These are phyloP conservation scores for Nesometra sesokonis DNA, from an alignment of 35 echinoderm and acorn worm genomes.

Conservation along the genomic window DNA sequence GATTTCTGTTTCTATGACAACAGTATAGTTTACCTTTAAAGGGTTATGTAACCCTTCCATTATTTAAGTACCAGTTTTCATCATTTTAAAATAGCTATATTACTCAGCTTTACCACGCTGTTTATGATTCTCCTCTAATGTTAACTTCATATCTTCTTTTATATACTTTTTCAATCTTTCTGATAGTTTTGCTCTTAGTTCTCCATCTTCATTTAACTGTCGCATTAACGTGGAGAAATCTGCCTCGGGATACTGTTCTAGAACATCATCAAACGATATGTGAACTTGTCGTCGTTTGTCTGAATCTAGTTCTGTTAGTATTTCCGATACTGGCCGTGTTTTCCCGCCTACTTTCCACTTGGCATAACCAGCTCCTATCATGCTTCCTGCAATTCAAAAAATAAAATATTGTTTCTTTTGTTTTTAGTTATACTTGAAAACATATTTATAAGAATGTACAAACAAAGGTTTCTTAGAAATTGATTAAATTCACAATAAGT, in stretches of 20 bases:
- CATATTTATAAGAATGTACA: background rate
- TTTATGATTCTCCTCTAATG: slow-evolving; percentile 35
- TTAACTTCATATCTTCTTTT: slow-evolving; percentile 53
- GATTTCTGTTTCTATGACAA: no score
- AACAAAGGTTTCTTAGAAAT: background rate
- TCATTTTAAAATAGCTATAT: background rate
- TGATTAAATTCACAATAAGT: background rate
- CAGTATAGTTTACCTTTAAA: no score
- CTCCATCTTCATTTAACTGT: slow-evolving; percentile 54
- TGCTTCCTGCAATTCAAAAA: slow-evolving; percentile 39
- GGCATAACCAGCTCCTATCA: slow-evolving; percentile 45
- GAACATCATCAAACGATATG: slow-evolving; percentile 29
- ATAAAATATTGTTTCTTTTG: background rate
- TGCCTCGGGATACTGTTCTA: slow-evolving; percentile 41
- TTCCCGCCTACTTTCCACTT: slow-evolving; percentile 74
- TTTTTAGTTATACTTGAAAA: background rate
- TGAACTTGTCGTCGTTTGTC: slow-evolving; percentile 60
- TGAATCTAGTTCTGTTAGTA: slow-evolving; percentile 44
- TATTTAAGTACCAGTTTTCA: background rate
- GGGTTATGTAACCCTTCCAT: background rate
- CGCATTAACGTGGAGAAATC: slow-evolving; percentile 39
- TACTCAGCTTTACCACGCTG: slow-evolving; percentile 76
- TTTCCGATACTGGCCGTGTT: slow-evolving; percentile 40
- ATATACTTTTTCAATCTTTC: slow-evolving; percentile 49
- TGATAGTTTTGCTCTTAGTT: slow-evolving; percentile 58